Conservation (phyloP, 2,797 vertebrate genomes). For the Atherinosoma microstoma region DNA sequence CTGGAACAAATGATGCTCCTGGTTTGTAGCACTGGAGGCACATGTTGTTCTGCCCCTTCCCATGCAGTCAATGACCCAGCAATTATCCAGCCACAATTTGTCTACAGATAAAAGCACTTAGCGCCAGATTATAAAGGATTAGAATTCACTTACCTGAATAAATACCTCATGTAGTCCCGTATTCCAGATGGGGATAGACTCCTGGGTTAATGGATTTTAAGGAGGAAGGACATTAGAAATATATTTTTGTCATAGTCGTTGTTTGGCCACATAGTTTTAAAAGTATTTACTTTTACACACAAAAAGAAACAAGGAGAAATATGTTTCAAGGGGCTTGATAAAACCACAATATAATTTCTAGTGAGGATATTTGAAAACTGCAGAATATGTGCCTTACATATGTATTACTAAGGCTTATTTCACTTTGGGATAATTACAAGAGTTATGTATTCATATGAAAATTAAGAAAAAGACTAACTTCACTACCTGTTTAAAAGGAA, state of each 20-base stretch:
- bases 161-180: constrained; percentile 51
- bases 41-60: constrained; percentile 46
- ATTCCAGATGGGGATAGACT: constrained; percentile 50
- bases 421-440: constrained; percentile 6
- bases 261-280: constrained; percentile 14
- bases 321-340: constrained; percentile 29
- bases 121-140: constrained; percentile 75
- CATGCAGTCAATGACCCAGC: constrained; percentile 49
- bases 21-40: constrained; percentile 37
- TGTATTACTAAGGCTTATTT: constrained; percentile 40
- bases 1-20: constrained; percentile 32
- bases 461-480: constrained; percentile 1
- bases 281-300: constrained; percentile 30
- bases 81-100: constrained; percentile 61
- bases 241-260: constrained; percentile 33
- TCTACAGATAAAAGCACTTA: constrained; percentile 71
- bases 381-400: constrained; percentile 71
- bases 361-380: constrained; percentile 36
- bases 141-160: constrained; percentile 72
- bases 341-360: constrained; percentile 19
- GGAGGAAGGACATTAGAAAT: constrained; percentile 13
- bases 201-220: constrained; percentile 32
- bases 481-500: background rate
- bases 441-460: constrained; percentile 2
- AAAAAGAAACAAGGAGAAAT: constrained; percentile 4